Evolutionary conservation across 2,888 invertebrate genomes (phyloP).

Genomic region (Cyaniris semiargus): DNA sequence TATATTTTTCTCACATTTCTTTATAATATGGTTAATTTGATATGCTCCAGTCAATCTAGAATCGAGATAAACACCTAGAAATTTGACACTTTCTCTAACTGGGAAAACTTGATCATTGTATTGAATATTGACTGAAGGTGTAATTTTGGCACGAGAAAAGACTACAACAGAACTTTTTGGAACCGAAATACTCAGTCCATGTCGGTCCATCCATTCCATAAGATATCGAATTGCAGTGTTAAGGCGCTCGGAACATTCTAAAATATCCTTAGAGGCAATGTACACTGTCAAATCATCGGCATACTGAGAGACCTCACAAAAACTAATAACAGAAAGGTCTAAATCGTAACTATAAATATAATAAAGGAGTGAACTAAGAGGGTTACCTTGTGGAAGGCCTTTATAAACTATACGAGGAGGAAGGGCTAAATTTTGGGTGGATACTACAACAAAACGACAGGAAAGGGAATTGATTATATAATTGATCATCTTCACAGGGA

Average conservation of each 20-base stretch:
- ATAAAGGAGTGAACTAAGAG: no score
- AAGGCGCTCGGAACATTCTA: no score
- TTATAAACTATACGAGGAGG: neutral
- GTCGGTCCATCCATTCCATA: neutral
- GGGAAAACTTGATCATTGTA: neutral
- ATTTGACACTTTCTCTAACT: neutral
- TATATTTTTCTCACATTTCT: constrained; percentile 17
- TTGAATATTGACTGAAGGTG: neutral
- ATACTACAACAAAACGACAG: neutral
- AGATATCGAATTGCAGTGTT: neutral
- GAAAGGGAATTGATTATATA: constrained; percentile 4
- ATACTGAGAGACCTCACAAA: no score
- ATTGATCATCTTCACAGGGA: constrained; percentile 35
- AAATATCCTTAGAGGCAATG: neutral
- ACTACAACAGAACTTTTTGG: neutral
- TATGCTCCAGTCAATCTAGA: neutral
- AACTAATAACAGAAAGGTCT: no score
- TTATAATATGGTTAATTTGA: neutral
- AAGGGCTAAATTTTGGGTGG: neutral
- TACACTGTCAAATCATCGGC: no score
- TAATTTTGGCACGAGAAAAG: neutral
- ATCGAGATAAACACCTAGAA: constrained; percentile 3
- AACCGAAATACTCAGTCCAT: neutral
- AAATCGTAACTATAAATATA: neutral
- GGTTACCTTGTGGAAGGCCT: neutral